These are phyloP conservation scores for Penaeus vannamei DNA, from an alignment of 1,140 invertebrate species.

Conservation along the genomic window DNA sequence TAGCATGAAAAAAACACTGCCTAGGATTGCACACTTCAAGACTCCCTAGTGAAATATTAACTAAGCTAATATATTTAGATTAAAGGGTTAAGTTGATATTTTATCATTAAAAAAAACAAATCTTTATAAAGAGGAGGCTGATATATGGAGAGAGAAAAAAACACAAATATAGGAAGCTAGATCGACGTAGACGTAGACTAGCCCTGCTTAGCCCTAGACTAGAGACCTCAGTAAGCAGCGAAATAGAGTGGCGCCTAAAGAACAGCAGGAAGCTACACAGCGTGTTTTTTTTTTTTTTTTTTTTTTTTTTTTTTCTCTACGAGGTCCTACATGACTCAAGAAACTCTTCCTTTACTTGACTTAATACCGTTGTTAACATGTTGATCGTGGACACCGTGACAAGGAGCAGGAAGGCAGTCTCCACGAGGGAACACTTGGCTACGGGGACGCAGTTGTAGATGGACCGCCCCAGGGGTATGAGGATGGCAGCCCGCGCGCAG, in stretches of 20 bases:
- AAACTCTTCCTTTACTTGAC: slow-evolving; percentile 68
- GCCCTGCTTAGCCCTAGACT: background rate
- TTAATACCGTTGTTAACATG: slow-evolving; percentile 82
- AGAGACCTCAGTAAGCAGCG: slow-evolving; percentile 19
- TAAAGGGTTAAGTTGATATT: too few relatives aligned
- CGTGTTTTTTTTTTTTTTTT: background rate
- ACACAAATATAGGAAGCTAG: too few relatives aligned
- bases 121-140: too few relatives aligned
- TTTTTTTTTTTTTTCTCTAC: background rate
- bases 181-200: background rate
- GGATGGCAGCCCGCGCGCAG: slow-evolving; percentile 84
- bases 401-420: slow-evolving; percentile 89
- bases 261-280: slow-evolving; percentile 19
- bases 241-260: slow-evolving; percentile 4
- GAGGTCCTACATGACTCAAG: slow-evolving; percentile 50
- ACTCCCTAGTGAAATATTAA: too few relatives aligned
- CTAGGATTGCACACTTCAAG: too few relatives aligned
- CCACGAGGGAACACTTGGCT: slow-evolving; percentile 89
- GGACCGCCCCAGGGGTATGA: slow-evolving; percentile 85
- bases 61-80: too few relatives aligned
- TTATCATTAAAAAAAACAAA: too few relatives aligned
- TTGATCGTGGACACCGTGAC: slow-evolving; percentile 92
- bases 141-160: too few relatives aligned
- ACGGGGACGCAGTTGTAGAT: slow-evolving; percentile 88
- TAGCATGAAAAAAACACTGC: too few relatives aligned